These are phyloP conservation scores for Liparis tanakae DNA, from an alignment of 2,797 vertebrate species.

Conservation along the genomic window DNA sequence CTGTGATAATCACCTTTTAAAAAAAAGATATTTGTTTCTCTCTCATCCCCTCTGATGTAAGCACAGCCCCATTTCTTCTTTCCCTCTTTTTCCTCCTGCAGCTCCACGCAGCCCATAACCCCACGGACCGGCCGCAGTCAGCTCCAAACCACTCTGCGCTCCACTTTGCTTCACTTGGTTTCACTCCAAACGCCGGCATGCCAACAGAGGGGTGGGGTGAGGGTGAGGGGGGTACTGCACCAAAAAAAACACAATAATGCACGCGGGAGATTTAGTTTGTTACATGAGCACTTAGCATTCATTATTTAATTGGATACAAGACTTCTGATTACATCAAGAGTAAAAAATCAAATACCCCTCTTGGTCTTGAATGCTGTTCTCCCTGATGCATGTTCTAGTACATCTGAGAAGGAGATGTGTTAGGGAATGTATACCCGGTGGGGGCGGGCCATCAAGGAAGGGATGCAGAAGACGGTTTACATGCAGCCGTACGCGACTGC, in stretches of 20 bases:
- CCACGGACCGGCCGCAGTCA: constrained; percentile 33
- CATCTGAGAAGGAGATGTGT: constrained; percentile 17
- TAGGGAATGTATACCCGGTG: constrained; percentile 4
- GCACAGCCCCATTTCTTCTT: constrained; percentile 6
- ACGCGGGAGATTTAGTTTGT: constrained; percentile 59
- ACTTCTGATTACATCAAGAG: constrained; percentile 59
- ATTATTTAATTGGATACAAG: constrained; percentile 71
- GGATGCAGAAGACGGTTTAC: constrained; percentile 30
- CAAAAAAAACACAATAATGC: constrained; percentile 58
- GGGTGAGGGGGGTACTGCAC: constrained; percentile 1
- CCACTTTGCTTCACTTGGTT: constrained; percentile 58
- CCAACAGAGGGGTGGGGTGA: constrained; percentile 36
- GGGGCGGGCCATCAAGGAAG: constrained; percentile 19
- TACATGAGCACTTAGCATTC: constrained; percentile 70
- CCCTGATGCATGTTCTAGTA: constrained; percentile 6
- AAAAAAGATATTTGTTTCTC: constrained; percentile 12
- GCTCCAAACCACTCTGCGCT: constrained; percentile 50
- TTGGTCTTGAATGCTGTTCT: constrained; percentile 21
- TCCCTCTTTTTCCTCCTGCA: constrained; percentile 16
- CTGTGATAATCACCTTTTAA: constrained; percentile 12
- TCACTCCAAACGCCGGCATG: constrained; percentile 56
- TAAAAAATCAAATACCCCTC: constrained; percentile 51
- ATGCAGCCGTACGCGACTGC: constrained; percentile 35
- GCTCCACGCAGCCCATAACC: not conserved
- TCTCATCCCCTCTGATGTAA: constrained; percentile 25